Evolutionary conservation across 2,113 vertebrate species (phyloP), one percentile per base, ranked within the genome.

Genomic region (Microcebus lehilahytsara): DNA sequence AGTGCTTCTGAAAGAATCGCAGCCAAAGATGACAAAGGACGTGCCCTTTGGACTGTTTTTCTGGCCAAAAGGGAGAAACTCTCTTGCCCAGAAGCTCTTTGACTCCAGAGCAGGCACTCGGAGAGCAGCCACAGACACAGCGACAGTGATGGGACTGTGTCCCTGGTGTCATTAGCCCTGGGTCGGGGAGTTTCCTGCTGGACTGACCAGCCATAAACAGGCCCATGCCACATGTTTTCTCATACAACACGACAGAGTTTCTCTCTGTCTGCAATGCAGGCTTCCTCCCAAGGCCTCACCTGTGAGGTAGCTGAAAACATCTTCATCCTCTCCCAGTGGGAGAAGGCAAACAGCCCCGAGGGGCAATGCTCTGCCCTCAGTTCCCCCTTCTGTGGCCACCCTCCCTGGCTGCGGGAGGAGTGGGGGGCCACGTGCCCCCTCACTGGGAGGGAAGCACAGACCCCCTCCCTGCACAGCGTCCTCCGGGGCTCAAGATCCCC

Each of bases 361-460:
- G 62, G 53, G 34, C 49, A 27, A 22, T 1, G 1, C 60, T 22
- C n/a, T 8, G 13, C 22, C 27, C 34, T 46, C 56, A 19, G 56
- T 4, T 30, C 13, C 32, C 30, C 42, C 8, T 1, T 34, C 34
- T 74, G 22, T 0, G 2, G 30, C 42, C 0, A 1, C 30, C 64
- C 60, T 95, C 37, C 27, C 56, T 40, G 6, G 9, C 30, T 72
- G 6, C 62, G 23, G 66, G 3, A 22, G n/a, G 49, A 81, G 17
- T 23, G 37, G 56, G 56, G 9, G 34, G 78, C 23, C 49, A 7
- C 53, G 56, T 20, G 40, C 2, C 34, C 69, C 80, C 64, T 85
- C 22, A 60, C 23, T 77, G 13, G 71, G 62, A 94, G 40, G 60
- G 9, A 60, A 66, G 77, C 83, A 42, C 13, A n/a, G 66, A 53